Percentiles rank a stretch among this genome's conserved stretches.
Evolutionary conservation across 2,888 invertebrate species (phyloP).

Genomic region (Drosophila paranaensis): DNA sequence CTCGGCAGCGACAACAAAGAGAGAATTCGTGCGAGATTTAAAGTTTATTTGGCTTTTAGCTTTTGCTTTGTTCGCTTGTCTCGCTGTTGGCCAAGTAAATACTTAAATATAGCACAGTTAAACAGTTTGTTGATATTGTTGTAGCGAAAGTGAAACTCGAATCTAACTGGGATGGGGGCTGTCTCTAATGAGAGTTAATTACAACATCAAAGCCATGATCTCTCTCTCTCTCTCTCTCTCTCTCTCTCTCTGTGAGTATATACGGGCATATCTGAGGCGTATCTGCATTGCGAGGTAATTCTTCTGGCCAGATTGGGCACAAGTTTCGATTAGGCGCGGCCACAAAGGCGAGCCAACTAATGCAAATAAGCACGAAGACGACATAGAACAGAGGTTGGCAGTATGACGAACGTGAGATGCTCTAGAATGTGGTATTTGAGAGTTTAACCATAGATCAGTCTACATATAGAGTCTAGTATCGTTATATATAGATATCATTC

Average conservation of each 20-base stretch:
- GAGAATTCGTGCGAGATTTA: constrained; percentile 59
- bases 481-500: too few relatives aligned
- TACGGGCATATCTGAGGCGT: constrained; percentile 40
- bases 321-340: constrained; percentile 76
- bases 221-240: constrained; percentile 3
- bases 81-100: constrained; percentile 73
- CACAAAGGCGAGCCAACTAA: constrained; percentile 49
- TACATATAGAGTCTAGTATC: too few relatives aligned
- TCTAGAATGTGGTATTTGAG: neutral
- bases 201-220: constrained; percentile 70
- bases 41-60: constrained; percentile 57
- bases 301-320: constrained; percentile 54
- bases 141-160: constrained; percentile 73
- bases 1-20: constrained; percentile 56
- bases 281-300: constrained; percentile 38
- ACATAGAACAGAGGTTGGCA: neutral
- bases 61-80: constrained; percentile 57
- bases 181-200: constrained; percentile 79
- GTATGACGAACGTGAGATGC: constrained; percentile 11
- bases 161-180: constrained; percentile 32
- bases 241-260: constrained; percentile 14
- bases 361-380: constrained; percentile 17
- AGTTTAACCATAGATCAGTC: too few relatives aligned
- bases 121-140: constrained; percentile 66
- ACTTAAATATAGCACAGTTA: constrained; percentile 80